Base-by-base conservation (phyloP, 1,140 invertebrate genomes). In the Acyrthosiphon pisum region DNA sequence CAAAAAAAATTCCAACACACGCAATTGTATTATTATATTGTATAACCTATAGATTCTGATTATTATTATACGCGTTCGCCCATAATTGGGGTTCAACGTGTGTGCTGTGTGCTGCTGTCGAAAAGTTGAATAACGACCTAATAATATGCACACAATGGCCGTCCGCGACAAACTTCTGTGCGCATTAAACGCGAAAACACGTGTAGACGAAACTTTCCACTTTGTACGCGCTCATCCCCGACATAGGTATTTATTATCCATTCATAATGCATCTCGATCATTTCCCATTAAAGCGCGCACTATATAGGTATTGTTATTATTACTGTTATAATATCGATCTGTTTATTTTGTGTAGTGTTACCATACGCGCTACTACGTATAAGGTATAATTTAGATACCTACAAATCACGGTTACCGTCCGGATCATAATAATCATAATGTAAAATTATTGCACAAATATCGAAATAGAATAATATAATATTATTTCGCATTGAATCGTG, bases 121-220 rank as follows among this genome's bases (percentile, higher is more conserved):
- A 84, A 84, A 44, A 44, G 30, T 84, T 84, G 83, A 84, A 84
- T 84, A 84, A 84, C 83, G 41, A 84, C 35, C 76, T 76, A 76
- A 76, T 68, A 68, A 68, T 76, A 76, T 76, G 60, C n/a, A 76
- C 60, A 76, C 60, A 76, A 76, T 76, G 60, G 60, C 60, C n/a
- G 14, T 76, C 14, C n/a, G 30, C 30, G n/a, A n/a, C 60, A 76
- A 76, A 76, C 60, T 76, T 76, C 30, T 76, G 60, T 76, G n/a
- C 14, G 30, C 60, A 76, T 76, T 76, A 76, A n/a, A 76, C 60
- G n/a, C 30, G 60, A 76, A 76, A 76, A 76, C 60, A 76, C 60
- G 60, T 76, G 60, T 76, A 76, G 14, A 4, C 2, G 30, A 76
- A 76, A 76, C 60, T 76, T 76, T 35, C 0, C n/a, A 20, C 30